Conservation (phyloP, 2,888 invertebrate genomes). For the Xestia c-nigrum region DNA sequence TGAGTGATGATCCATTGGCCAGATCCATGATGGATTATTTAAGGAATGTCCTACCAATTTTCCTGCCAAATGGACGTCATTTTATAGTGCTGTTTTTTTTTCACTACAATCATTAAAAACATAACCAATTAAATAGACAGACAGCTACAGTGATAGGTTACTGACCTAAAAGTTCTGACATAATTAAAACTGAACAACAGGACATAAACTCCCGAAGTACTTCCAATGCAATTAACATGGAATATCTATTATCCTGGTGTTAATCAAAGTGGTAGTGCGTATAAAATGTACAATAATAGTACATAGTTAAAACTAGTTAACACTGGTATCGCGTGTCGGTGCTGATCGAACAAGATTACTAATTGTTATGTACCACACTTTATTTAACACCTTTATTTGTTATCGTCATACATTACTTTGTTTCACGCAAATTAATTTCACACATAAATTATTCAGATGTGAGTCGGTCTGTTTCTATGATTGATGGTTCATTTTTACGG, state of each 20-base stretch:
- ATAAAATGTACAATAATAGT: neutral
- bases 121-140: neutral
- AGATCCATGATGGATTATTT: neutral
- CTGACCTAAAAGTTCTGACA: no score
- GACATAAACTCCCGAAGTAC: neutral
- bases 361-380: slow-evolving; percentile 49
- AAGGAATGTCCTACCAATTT: neutral
- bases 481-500: neutral
- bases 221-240: neutral
- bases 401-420: slow-evolving; percentile 15
- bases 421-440: slow-evolving; percentile 12
- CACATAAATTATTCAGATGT: slow-evolving; percentile 13
- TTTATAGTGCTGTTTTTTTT: neutral
- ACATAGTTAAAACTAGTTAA: slow-evolving; percentile 15
- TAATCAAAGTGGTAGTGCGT: neutral
- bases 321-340: slow-evolving; percentile 49
- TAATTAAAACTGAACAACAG: neutral
- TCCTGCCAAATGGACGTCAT: neutral
- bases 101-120: neutral
- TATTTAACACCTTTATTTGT: slow-evolving; percentile 32
- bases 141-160: neutral
- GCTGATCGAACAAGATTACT: slow-evolving; percentile 50
- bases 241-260: slow-evolving; percentile 10
- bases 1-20: no score
- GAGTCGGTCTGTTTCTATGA: neutral